Conservation (phyloP, 2,113 vertebrate species). For the Thymallus thymallus region DNA sequence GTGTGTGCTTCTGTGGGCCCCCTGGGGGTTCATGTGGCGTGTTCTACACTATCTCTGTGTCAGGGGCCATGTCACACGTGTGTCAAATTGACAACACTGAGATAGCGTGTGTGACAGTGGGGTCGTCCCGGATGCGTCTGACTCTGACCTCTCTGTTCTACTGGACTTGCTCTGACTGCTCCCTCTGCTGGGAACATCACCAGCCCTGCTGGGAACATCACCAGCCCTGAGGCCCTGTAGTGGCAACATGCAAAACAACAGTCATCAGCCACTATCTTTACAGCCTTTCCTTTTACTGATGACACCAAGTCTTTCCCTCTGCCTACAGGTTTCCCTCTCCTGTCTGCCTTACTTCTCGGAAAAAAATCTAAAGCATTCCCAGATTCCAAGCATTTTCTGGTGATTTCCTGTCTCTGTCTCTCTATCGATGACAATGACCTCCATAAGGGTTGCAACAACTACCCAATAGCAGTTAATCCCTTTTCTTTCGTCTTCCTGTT, state of each 20-base stretch:
- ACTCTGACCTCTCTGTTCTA: constrained; percentile 38
- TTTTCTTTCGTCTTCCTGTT: constrained; percentile 2
- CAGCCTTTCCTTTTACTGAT: not conserved
- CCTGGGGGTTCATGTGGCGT: not conserved
- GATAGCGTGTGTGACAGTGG: constrained; percentile 2
- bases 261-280: not conserved
- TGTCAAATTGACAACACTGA: not conserved
- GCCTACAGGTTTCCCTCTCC: constrained; percentile 29
- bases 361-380: not conserved
- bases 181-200: constrained; percentile 29
- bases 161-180: not conserved
- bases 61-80: not conserved
- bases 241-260: constrained; percentile 22
- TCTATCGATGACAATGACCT: constrained; percentile 5
- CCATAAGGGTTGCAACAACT: not conserved
- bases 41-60: not conserved
- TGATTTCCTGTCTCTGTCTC: constrained; percentile 6
- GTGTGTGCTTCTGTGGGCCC: not conserved
- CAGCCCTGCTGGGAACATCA: constrained; percentile 29
- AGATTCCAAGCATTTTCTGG: not conserved
- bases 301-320: not conserved
- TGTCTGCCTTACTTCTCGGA: not conserved
- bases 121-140: constrained; percentile 17
- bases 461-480: not conserved
- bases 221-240: not conserved